Base-by-base conservation (phyloP, 2,888 invertebrate species). In the Caenorhabditis sulstoni region DNA sequence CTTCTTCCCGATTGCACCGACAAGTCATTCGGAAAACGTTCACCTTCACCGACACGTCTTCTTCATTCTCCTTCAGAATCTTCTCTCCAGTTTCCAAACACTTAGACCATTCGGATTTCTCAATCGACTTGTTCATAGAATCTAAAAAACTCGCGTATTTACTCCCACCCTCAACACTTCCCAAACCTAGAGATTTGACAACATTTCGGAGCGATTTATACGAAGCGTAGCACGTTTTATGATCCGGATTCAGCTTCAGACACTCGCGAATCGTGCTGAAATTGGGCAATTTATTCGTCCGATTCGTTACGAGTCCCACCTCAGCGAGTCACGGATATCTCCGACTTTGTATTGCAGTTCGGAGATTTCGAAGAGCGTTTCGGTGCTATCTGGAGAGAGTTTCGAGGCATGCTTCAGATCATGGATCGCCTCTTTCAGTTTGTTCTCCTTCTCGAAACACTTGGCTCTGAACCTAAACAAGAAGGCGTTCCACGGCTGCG, bases 191-290 rank as follows among this genome's bases (percentile, higher is more conserved):
- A 0, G 50, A 47, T 45, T 90, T 90, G 18, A 95, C 95, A 14
- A 99, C 93, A 91, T 96, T 96, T 91, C 96, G 96, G 39, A 97
- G 92, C 91, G 95, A 95, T 91, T 97, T 99, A 92, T 99, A 99
- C 88, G 96, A 94, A n/a, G 95, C 94, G 91, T 96, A 96, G 91
- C 98, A 99, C 87, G 94, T 93, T 91, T 96, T 95, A 92, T 99
- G 96, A 88, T 99, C 99, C 0, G 97, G 97, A 91, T 99, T 98
- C 45, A 97, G 92, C 90, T 95, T 96, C n/a, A 99, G 93, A 91
- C 99, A 99, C 91, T 98, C 97, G 18, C 98, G 94, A 82, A 98
- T 94, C 91, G 97, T 96, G 91, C 93, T 94, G 90, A 18, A 89
- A 41, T 3, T 14, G n/a, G 16, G 7, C 29, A 29, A 3, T 29